Evolutionary conservation across 2,113 vertebrate species (phyloP).

Genomic region (Rhinoderma darwinii): DNA sequence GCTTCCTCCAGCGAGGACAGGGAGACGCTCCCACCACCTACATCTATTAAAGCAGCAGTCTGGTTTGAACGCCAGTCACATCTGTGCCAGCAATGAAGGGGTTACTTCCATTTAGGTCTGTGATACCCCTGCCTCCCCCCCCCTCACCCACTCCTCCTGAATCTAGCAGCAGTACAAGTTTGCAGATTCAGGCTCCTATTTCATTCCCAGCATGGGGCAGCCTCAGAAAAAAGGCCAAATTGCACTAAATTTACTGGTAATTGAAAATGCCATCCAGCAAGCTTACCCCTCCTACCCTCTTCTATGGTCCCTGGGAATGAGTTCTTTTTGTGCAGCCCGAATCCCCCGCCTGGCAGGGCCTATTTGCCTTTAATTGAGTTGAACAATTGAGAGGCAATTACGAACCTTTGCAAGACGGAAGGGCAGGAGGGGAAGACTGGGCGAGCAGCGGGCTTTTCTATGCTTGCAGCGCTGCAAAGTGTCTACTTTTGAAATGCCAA

Average conservation of each 20-base stretch:
- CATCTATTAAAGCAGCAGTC: background rate
- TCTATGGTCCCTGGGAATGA: constrained; percentile 35
- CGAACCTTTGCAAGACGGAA: constrained; percentile 47
- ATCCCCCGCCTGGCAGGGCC: constrained; percentile 43
- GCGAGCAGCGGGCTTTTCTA: constrained; percentile 35
- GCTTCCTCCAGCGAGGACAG: background rate
- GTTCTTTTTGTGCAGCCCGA: constrained; percentile 38
- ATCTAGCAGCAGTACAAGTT: constrained; percentile 35
- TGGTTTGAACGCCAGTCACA: background rate
- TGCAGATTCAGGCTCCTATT: constrained; percentile 56
- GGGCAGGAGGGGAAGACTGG: constrained; percentile 27
- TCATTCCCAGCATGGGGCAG: constrained; percentile 57
- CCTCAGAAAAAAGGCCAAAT: constrained; percentile 58
- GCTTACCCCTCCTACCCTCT: constrained; percentile 38
- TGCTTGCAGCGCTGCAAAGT: constrained; percentile 30
- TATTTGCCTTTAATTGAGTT: constrained; percentile 58
- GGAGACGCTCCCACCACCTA: no score
- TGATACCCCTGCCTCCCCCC: constrained; percentile 23
- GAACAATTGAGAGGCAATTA: constrained; percentile 59
- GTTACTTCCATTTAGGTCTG: constrained; percentile 49
- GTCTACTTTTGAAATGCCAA: constrained; percentile 37
- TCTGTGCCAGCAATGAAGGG: constrained; percentile 20
- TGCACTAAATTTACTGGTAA: constrained; percentile 59
- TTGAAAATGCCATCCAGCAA: constrained; percentile 56
- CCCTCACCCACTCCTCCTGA: constrained; percentile 17